phyloP scores from a whole-genome alignment of 2,113 vertebrate species.

The Gasterosteus aculeatus region DNA sequence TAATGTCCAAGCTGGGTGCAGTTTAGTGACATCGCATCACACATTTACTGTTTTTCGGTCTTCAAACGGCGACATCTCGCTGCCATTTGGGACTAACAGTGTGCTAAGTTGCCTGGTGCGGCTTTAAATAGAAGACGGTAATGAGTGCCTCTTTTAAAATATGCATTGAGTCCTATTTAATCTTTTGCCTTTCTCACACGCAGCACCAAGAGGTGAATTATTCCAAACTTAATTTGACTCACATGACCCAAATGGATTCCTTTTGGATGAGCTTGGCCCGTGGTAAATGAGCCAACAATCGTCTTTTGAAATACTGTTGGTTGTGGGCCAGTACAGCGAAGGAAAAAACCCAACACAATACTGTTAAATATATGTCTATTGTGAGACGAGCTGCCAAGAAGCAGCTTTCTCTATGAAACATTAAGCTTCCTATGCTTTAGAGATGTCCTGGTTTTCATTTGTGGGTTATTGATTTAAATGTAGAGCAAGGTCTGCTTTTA shows the following conservation, averaged over 20 bases:
- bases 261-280: constrained; percentile 32
- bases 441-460: constrained; percentile 13
- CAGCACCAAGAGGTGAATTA: constrained; percentile 51
- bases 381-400: constrained; percentile 44
- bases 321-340: constrained; percentile 41
- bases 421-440: constrained; percentile 16
- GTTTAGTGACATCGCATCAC: constrained; percentile 37
- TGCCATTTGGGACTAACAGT: constrained; percentile 49
- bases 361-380: constrained; percentile 20
- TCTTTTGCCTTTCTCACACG: constrained; percentile 47
- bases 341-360: constrained; percentile 26
- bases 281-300: constrained; percentile 51
- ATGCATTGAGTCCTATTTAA: constrained; percentile 58
- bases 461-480: constrained; percentile 22
- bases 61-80: constrained; percentile 39
- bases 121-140: constrained; percentile 67
- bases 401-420: constrained; percentile 35
- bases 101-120: constrained; percentile 36
- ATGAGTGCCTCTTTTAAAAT: constrained; percentile 61
- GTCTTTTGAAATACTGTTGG: constrained; percentile 52
- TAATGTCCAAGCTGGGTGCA: constrained; percentile 12
- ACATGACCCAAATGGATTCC: constrained; percentile 38
- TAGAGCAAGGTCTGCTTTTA: constrained; percentile 21
- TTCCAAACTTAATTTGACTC: constrained; percentile 61
- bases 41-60: constrained; percentile 25